Base-by-base conservation (phyloP, 1,140 invertebrate genomes). In the Danaus plexippus region DNA sequence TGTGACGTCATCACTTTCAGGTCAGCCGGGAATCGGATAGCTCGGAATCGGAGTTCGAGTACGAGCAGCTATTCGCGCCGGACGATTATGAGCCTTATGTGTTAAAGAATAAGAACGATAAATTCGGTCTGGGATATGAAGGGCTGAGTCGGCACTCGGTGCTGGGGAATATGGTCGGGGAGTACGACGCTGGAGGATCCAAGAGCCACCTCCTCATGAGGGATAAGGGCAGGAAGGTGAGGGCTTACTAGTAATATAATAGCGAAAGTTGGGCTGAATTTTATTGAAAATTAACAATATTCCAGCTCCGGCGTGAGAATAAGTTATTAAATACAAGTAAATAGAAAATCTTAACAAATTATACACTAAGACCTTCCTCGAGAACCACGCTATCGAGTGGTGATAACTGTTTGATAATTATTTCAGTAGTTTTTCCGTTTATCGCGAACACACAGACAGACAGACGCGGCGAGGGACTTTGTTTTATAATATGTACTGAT, bases 91-190 rank as follows among this genome's bases (percentile, higher is more conserved):
- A 93, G 58, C 89, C 91, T 9, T 90, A 92, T 63, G 80, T 92
- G 7, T 90, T 93, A 54, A 88, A 89, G 41, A 90, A 93, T 22
- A 98, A 98, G 86, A 90, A 91, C 53, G 92, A 96, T 85, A 89
- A 87, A 13, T 96, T 95, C 77, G 95, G 95, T 0, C 89, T 99
- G 45, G 97, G 97, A 1, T 99, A 99, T 73, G 88, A 86, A n/a
- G 96, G 96, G 1, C 78, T 98, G n/a, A 90, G 79, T 77, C 89
- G 75, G 46, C 92, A 73, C 73, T 89, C 68, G 47, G 87, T 88
- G n/a, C 62, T 88, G n/a, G 87, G 87, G 0, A 77, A 64, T 45
- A 48, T 84, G 50, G 64, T 58, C 2, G 77, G 77, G 0, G 74
- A 80, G 44, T 80, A 83, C 50, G 73, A 73, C 0, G 63, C 52